Evolutionary conservation across 2,888 invertebrate species (phyloP), one percentile per base, ranked within the genome.

Genomic region (Andrena bucephala): DNA sequence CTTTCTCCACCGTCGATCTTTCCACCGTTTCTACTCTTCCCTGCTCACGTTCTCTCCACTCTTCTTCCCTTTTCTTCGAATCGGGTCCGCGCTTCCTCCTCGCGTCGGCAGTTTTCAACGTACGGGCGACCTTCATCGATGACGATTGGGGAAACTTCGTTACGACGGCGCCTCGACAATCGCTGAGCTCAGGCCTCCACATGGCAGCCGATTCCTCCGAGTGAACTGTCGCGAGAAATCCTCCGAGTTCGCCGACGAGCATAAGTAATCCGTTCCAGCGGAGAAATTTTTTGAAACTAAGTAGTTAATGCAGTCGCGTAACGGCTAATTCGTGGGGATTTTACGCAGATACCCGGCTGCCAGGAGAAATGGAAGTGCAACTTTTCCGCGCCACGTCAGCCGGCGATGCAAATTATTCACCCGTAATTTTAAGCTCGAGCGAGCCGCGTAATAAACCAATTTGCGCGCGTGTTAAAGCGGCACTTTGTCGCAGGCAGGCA

Each of bases 401-500:
- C 36, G 75, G 65, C 57, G 67, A 80, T 59, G 70, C 63, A 70
- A 70, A 83, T 85, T 85, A 85, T 80, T 77, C 68, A 50, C 42
- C 60, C 13, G 80, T 70, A 77, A 88, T 87, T 86, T 87, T 88
- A 80, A 73, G 80, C 88, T 83, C 83, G 85, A 87, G 60, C 76
- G 77, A 60, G 68, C 72, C 73, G 70, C 67, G 70, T 66, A 76
- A 88, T 83, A 71, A 78, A 76, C 71, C 80, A 73, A 85, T 86
- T 87, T 87, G 81, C 68, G 77, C 69, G 78, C 63, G 74, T 59
- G 69, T 73, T 81, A 81, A 82, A 81, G 59, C 66, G 60, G 48
- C 59, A 69, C 72, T 84, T 86, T 77, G 83, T 79, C 62, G 10
- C 68, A 10, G 68, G 50, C 62, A 29, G 78, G 50, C 74, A 50